A percentile compares a stretch with the other conserved stretches of the same genome.
Conservation (phyloP, 2,888 invertebrate species). For the Ecliptopera silaceata region DNA sequence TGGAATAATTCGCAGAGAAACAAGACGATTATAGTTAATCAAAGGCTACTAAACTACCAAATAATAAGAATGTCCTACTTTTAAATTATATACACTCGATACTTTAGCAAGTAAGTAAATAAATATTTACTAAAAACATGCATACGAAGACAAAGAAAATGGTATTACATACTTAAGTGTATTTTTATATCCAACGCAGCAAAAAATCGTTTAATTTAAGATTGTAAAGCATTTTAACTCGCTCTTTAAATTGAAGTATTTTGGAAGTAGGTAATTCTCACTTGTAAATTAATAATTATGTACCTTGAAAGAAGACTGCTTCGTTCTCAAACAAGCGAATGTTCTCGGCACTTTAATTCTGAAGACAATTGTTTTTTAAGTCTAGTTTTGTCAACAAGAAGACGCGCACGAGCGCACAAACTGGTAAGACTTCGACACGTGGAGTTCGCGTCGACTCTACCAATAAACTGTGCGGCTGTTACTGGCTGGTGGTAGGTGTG, state of each 20-base stretch:
- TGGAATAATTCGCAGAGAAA: not conserved
- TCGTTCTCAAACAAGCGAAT: constrained; percentile 22
- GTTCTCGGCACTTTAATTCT: constrained; percentile 38
- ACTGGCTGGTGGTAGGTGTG: constrained; percentile 42
- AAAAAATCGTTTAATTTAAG: too few relatives aligned
- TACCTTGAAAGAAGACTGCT: constrained; percentile 43
- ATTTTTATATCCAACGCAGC: too few relatives aligned
- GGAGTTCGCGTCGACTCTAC: constrained; percentile 55
- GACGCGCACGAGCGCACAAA: constrained; percentile 49
- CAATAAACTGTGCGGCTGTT: constrained; percentile 52
- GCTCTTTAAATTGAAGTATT: too few relatives aligned
- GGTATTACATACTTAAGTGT: too few relatives aligned
- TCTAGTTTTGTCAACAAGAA: constrained; percentile 43
- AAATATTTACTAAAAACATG: not conserved
- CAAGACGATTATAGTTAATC: too few relatives aligned
- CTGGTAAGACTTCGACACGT: constrained; percentile 56
- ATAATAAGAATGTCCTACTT: not conserved
- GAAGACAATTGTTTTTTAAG: constrained; percentile 42
- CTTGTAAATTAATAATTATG: not conserved
- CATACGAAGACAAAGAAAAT: too few relatives aligned
- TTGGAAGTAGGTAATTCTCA: too few relatives aligned
- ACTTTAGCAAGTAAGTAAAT: not conserved
- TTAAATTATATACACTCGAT: not conserved
- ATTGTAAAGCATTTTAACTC: too few relatives aligned
- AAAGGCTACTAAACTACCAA: too few relatives aligned